Conservation (phyloP, 2,888 invertebrate species). For the Tromatobia lineatoria region DNA sequence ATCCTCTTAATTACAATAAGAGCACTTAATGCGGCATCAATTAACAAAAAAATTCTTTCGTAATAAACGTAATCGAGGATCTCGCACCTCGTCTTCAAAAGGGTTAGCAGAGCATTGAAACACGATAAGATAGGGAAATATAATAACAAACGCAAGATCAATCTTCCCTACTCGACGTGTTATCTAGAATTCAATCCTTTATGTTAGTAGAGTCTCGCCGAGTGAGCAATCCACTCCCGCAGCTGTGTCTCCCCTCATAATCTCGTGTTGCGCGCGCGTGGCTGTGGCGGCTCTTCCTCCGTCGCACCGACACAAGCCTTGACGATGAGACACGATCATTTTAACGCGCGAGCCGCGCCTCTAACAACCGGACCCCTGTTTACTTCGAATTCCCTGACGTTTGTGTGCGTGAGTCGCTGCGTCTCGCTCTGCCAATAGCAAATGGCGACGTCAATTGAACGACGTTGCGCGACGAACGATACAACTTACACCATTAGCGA, state of each 20-base stretch:
- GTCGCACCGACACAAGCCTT: constrained; percentile 12
- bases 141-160: constrained; percentile 40
- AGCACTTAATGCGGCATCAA: neutral
- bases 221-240: constrained; percentile 74
- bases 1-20: neutral
- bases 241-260: constrained; percentile 69
- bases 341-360: constrained; percentile 48
- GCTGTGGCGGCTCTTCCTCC: constrained; percentile 43
- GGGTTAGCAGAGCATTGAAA: constrained; percentile 1
- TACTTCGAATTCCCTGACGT: constrained; percentile 27
- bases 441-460: constrained; percentile 66
- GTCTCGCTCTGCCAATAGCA: constrained; percentile 45
- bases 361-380: constrained; percentile 36
- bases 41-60: neutral
- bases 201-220: constrained; percentile 21
- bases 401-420: constrained; percentile 3
- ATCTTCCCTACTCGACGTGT: constrained; percentile 60
- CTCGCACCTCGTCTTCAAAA: neutral
- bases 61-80: neutral
- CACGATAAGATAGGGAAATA: constrained; percentile 17
- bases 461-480: constrained; percentile 45
- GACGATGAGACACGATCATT: constrained; percentile 28
- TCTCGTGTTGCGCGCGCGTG: constrained; percentile 63
- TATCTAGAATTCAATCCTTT: constrained; percentile 23
- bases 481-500: constrained; percentile 40